phyloP scores from a whole-genome alignment of 2,797 vertebrate genomes.

The Parambassis ranga region DNA sequence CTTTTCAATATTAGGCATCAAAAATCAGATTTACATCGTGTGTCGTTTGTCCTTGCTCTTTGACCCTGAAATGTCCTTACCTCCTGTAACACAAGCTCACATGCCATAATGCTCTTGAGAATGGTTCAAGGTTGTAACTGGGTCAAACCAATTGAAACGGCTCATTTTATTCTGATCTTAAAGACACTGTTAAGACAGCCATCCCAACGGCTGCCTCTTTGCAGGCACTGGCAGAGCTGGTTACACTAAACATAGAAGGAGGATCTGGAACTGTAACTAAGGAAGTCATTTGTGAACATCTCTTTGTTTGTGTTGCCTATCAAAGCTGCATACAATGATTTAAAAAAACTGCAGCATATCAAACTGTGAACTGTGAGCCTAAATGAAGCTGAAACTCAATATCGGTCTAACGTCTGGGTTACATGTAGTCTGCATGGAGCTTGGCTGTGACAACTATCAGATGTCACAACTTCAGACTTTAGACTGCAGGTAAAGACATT shows the following conservation, averaged over 20 bases:
- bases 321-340: neutral
- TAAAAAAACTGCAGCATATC: no score
- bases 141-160: neutral
- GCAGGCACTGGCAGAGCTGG: neutral
- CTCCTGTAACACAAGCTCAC: neutral
- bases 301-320: neutral
- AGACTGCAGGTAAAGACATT: no score
- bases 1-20: no score
- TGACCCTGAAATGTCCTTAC: neutral
- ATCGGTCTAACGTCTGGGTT: neutral
- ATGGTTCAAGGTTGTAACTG: neutral
- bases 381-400: neutral
- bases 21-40: no score
- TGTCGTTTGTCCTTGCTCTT: no score
- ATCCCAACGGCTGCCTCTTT: neutral
- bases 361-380: neutral
- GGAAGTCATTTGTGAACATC: neutral
- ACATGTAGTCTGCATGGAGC: no score
- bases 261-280: neutral
- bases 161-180: neutral
- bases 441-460: no score
- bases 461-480: no score
- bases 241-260: neutral
- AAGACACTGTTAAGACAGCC: neutral
- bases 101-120: neutral